Conservation (phyloP, 2,797 vertebrate genomes). For the Gambelia wislizenii region DNA sequence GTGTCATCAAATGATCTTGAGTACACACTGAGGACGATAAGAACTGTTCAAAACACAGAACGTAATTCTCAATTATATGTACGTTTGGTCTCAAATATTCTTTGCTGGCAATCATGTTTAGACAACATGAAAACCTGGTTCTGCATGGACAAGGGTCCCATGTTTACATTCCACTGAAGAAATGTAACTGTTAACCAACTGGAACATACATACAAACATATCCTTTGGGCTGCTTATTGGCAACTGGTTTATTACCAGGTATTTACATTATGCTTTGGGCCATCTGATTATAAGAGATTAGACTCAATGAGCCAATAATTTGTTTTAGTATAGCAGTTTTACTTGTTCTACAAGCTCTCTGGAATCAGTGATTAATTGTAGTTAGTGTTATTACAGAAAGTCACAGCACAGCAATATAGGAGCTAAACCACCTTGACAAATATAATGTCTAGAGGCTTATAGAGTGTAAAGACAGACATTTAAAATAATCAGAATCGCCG, state of each 20-base stretch:
- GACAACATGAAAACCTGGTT: not conserved
- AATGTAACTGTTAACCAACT: constrained; percentile 5
- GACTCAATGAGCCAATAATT: constrained; percentile 19
- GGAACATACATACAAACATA: not conserved
- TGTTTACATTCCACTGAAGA: not conserved
- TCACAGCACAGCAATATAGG: not conserved
- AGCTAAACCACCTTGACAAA: not conserved
- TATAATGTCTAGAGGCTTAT: constrained; percentile 9
- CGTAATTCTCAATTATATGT: not conserved
- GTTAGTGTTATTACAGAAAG: not conserved
- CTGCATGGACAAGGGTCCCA: not conserved
- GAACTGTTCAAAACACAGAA: not conserved
- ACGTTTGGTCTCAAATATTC: not conserved
- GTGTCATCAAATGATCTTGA: not conserved
- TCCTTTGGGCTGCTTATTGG: constrained; percentile 3
- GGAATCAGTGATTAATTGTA: constrained; percentile 15
- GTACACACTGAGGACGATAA: not conserved
- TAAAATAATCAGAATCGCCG: not conserved
- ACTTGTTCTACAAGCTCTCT: constrained; percentile 12
- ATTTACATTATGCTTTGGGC: constrained; percentile 2
- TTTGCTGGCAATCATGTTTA: not conserved
- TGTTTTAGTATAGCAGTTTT: constrained; percentile 20
- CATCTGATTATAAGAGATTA: not conserved
- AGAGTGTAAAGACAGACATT: not conserved
- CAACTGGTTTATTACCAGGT: constrained; percentile 3